Base-by-base conservation (phyloP, 2,113 vertebrate species). In the Callipepla squamata region DNA sequence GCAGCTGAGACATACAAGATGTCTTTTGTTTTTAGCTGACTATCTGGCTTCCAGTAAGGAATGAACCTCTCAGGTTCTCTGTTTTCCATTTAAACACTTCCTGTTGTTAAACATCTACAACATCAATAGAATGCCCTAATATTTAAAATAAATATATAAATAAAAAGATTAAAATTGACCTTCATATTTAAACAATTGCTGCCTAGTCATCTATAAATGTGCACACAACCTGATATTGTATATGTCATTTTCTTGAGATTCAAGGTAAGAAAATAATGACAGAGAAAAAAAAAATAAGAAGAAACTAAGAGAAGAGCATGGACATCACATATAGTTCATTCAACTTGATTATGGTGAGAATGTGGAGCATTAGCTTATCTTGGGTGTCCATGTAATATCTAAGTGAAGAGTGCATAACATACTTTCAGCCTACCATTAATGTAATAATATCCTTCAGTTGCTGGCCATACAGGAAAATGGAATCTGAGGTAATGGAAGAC, bases 1-100 rank as follows among this genome's bases (percentile, higher is more conserved):
- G 4, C 4, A 6, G 38, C 38, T 17, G 6, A 36, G 13, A 2
- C 21, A 7, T 4, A 11, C 5, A 51, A 44, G 25, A 8, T 11
- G 19, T 13, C 16, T 85, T 13, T 86, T 73, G 13, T 3, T 80
- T 93, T 85, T 21, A 34, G 16, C 8, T 36, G 7, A 0, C 58
- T 89, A 75, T 20, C n/a, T 48, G 28, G 5, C 13, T 53, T 15
- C 18, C 3, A 6, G 11, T 10, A 16, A 51, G 17, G 65, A 83
- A 65, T 38, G 3, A 7, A 5, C 13, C 6, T 6, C 20, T 23
- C 1, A 55, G 22, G 5, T 47, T 3, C 18, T 47, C 20, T 47
- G 1, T 25, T 65, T 23, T 51, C 36, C 23, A 30, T 55, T 26
- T 62, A 6, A 23, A 16, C 4, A 5, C 30, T 74, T 53, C 2